phyloP scores from a whole-genome alignment of 2,797 vertebrate species.

The Aphelocoma californica region DNA sequence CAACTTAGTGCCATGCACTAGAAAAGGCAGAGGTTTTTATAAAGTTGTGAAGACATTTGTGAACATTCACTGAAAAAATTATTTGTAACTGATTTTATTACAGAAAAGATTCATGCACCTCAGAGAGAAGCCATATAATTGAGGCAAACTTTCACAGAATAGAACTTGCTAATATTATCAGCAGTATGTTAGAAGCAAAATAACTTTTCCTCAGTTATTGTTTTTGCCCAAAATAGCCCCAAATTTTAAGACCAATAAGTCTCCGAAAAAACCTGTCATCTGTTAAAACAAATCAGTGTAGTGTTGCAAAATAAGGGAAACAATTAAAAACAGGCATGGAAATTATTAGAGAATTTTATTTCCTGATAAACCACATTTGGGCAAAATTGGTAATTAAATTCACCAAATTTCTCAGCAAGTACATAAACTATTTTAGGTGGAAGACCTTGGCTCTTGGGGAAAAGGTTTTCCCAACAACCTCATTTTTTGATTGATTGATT shows the following conservation, averaged over 20 bases:
- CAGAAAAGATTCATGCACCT: neutral
- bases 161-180: neutral
- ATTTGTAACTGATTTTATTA: neutral
- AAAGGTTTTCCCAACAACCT: neutral
- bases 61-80: neutral
- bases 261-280: neutral
- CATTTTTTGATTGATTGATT: neutral
- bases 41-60: neutral
- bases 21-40: neutral
- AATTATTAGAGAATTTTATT: neutral
- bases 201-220: neutral
- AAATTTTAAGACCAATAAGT: neutral
- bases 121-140: neutral
- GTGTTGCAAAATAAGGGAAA: neutral
- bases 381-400: neutral
- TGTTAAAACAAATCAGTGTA: neutral
- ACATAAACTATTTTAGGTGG: neutral
- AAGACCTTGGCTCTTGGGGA: neutral
- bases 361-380: neutral
- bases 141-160: neutral
- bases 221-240: neutral
- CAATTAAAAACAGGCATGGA: neutral
- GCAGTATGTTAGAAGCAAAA: neutral
- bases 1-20: neutral
- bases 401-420: neutral